Evolutionary conservation across 2,797 vertebrate species (phyloP), one percentile per base, ranked within the genome.

Genomic region (Sciurus carolinensis): DNA sequence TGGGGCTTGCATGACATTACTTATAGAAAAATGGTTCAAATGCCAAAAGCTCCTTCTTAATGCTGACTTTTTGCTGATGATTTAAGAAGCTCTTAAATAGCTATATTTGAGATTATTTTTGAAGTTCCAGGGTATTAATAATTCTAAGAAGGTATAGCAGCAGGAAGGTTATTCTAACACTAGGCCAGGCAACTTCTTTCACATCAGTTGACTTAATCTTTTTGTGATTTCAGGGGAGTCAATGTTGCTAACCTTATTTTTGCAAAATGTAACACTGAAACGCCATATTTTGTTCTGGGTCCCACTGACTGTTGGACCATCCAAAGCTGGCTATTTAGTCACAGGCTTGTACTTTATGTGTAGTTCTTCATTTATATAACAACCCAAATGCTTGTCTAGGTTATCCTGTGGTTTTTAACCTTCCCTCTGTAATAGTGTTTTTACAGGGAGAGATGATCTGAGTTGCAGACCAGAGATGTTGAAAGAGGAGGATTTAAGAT

Each of bases 381-480:
- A 75, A 92, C 57, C 57, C 33, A 75, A 75, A 30, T 81, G 15
- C 4, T 76, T 71, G 83, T 52, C 15, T 77, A 42, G 20, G 1
- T 42, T 90, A 54, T 33, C 50, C 1, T 67, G 13, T 26, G 22
- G 13, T 67, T 66, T 52, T 33, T 62, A 87, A 36, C 6, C 18
- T 39, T 20, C 26, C 10, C 15, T 94, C 71, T 30, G 42, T 26
- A 62, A 73, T n/a, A 59, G 13, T 22, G 3, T 69, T 73, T 95
- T 36, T 52, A 67, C 71, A 39, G 14, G 10, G 3, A 93, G 39
- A 93, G 30, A 76, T 15, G 33, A 11, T 93, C 69, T 44, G 50
- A 85, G 75, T 94, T 95, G 26, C 28, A 76, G 95, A 93, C 18
- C 54, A 62, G 20, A 95, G 30, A 72, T 22, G 1, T 39, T 77